phyloP scores from a whole-genome alignment of 1,140 invertebrate genomes.

The Orius laevigatus region DNA sequence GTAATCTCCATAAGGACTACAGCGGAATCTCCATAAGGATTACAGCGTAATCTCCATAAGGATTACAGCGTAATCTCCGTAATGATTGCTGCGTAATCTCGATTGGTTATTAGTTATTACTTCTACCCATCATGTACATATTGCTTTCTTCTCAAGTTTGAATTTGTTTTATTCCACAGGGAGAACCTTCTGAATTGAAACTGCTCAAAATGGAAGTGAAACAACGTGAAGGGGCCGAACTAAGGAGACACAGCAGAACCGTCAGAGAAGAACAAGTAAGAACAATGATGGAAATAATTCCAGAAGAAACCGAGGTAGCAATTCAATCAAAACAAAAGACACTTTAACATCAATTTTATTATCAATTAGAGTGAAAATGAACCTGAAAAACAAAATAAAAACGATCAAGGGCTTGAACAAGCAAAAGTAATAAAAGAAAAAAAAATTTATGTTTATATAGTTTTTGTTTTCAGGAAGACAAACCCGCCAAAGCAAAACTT shows the following conservation, averaged over 20 bases:
- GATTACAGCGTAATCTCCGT: too few relatives aligned
- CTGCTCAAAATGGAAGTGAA: constrained; percentile 8
- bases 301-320: constrained; percentile 6
- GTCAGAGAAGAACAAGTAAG: constrained; percentile 7
- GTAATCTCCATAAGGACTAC: too few relatives aligned
- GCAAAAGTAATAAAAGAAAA: too few relatives aligned
- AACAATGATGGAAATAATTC: constrained; percentile 9
- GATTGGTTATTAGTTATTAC: not conserved
- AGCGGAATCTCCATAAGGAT: not conserved
- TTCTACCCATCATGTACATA: not conserved
- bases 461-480: too few relatives aligned
- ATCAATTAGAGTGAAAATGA: too few relatives aligned
- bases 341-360: too few relatives aligned
- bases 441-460: too few relatives aligned
- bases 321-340: too few relatives aligned
- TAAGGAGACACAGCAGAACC: not conserved
- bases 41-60: not conserved
- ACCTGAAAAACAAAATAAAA: too few relatives aligned
- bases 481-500: too few relatives aligned
- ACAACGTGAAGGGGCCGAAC: constrained; percentile 6
- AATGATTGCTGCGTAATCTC: not conserved
- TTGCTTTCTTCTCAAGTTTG: not conserved
- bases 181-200: not conserved
- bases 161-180: not conserved
- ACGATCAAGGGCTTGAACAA: too few relatives aligned